Base-by-base conservation (phyloP, 2,113 vertebrate species). In the Pluvialis apricaria region DNA sequence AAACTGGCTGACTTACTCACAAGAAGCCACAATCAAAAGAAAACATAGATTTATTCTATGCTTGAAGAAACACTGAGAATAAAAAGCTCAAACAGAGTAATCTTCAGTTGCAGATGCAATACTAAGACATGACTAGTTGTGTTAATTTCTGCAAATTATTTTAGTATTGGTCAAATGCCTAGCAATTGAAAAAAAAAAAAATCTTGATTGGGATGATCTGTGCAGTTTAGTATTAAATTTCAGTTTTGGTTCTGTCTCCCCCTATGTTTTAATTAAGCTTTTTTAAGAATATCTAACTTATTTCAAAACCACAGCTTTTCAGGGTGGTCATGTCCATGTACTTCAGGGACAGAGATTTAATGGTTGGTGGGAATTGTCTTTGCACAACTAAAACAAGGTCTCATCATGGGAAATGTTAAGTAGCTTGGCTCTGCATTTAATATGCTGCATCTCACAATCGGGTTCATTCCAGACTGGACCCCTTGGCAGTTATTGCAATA, bases 301-400 rank as follows among this genome's bases (percentile, higher is more conserved):
- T 1, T 15, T 54, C 13, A n/a, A 85, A 76, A 2, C 17, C 24
- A 9, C 15, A 15, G 6, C 42, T 60, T 52, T 36, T 58, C 32
- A 54, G 42, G 19, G 19, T 5, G 3, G 13, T 5, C 5, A 10
- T 76, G 20, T 31, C 29, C 5, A 0, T 16, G 22, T 40, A 4
- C 69, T 88, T 86, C 55, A 49, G 64, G 40, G 58, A 8, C 18
- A 58, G 55, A 58, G 10, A 5, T 40, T 40, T 61, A 62, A 31
- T 42, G 45, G 14, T 36, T 75, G 47, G 13, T 60, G 26, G 61
- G 40, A 75, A 62, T 71, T 73, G 21, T 18, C 13, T 87, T 92
- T 80, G 29, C 17, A 22, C 16, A 42, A 14, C 15, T 47, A 8
- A 61, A 89, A 6, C 32, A 22, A 80, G 28, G 7, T 70, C 28